Base-by-base conservation (phyloP, 2,888 invertebrate genomes). In the Eristalinus aeneus region DNA sequence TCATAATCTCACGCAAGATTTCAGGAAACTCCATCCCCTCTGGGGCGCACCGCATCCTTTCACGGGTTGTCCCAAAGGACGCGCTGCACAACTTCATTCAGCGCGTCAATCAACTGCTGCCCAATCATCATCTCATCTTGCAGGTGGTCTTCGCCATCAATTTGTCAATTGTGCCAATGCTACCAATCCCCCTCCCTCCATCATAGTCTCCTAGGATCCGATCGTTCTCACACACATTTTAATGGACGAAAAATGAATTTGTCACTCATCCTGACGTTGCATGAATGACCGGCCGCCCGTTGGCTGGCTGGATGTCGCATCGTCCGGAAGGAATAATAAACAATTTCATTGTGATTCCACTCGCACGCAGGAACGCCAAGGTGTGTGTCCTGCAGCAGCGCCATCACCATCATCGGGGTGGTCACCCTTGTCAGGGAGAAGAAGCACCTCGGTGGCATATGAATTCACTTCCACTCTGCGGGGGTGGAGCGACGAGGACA, bases 291-390 rank as follows among this genome's bases (percentile, higher is more conserved):
- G 77, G 65, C 82, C 74, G 12, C 34, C 10, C 34, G 34, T 34
- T 10, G 81, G 76, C 73, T 73, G 31, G 1, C 23, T 32, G 31
- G 31, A n/a, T n/a, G n/a, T 6, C n/a, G 36, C 34, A 23, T 31
- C 36, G 80, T 23, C 86, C 85, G 85, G 85, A 85, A 85, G 81
- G 85, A 81, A 85, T 81, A 85, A 72, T 86, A 86, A 81, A 68
- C 82, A 86, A 74, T 78, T 77, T 22, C 36, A 86, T 61, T 86
- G 82, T 81, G 77, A 75, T 75, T 85, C 72, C 11, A 9, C 61
- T 23, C 34, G 10, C 34, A 34, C 34, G 34, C 34, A 34, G 34
- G 10, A 34, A 10, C 10, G 8, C 10, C 10, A 34, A 34, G 34
- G 34, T 34, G 16, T 34, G 16, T 12, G 72, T 78, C 82, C 74